Base-by-base conservation (phyloP, 2,888 invertebrate species). In the Lobophora halterata region DNA sequence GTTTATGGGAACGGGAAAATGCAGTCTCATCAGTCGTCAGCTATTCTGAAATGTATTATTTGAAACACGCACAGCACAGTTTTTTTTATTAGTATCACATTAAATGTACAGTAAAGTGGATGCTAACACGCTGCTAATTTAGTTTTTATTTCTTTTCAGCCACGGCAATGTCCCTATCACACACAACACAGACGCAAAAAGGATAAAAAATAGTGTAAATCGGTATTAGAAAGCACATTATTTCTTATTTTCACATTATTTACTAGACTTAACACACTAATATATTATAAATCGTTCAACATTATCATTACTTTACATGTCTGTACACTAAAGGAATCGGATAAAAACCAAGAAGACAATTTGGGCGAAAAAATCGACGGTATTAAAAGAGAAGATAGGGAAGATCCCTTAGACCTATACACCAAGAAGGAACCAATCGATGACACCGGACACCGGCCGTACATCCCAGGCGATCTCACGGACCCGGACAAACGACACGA, bases 381-480 rank as follows among this genome's bases (percentile, higher is more conserved):
- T 44, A 33, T 50, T 47, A 13, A 33, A 35, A 16, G 42, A 55
- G 26, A 54, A 50, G 31, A 55, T 4, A 46, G 63, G 4, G 56
- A 65, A 9, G 75, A 82, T 53, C 79, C 76, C 1, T 63, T 86
- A 45, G 66, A 65, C 23, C 55, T 81, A 24, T 55, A 68, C 46
- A 52, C 61, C 37, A 69, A 67, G 30, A 73, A 74, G 58, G 61
- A 76, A 38, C 78, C 80, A 1, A 52, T 72, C 18, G 79, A 82
- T 42, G 55, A 45, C 3, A 71, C 77, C 4, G 85, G 85, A 1
- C 62, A 70, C 21, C 75, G 75, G 0, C 86, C 87, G 3, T 91
- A 91, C 48, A 71, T 90, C 4, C 90, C 91, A 2, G 91, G 91
- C 2, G 79, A 88, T 24, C 58, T 89, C 19, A 90, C 90, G 5